Conservation (phyloP, 1,140 invertebrate species). For the Bombus sibiricus region DNA sequence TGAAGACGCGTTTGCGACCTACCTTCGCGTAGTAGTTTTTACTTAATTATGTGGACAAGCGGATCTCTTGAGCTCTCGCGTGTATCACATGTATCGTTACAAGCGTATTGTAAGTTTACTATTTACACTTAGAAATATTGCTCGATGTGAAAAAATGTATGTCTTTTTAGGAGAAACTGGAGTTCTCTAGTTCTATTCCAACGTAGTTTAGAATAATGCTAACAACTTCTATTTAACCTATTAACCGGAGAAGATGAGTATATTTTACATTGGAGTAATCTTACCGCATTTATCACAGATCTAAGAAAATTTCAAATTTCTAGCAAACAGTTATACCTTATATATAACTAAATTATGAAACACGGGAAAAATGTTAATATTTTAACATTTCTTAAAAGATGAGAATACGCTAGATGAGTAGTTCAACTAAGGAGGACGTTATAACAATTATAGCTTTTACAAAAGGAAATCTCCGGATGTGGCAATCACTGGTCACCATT, state of each 20-base stretch:
- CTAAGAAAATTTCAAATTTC: neutral
- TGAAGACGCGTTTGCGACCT: conserved; percentile 63
- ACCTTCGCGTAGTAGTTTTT: conserved; percentile 23
- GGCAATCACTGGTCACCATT: neutral
- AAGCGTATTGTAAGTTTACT: too few species aligned
- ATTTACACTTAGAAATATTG: neutral
- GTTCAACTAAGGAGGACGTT: neutral
- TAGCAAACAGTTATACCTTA: neutral
- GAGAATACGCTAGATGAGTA: too few species aligned
- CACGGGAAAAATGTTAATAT: neutral
- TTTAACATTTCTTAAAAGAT: too few species aligned
- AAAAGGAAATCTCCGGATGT: neutral
- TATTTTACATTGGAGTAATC: neutral
- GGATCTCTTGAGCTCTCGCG: neutral
- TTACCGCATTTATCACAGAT: neutral
- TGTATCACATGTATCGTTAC: neutral
- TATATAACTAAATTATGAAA: too few species aligned
- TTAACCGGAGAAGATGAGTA: too few species aligned
- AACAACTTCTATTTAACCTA: too few species aligned
- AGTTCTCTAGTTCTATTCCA: neutral
- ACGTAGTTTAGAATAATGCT: too few species aligned
- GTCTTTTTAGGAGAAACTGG: neutral
- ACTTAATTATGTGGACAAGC: conserved; percentile 2
- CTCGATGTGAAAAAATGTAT: neutral
- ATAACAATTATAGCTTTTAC: neutral